phyloP scores from a whole-genome alignment of 2,113 vertebrate species.

The Clinocottus analis region DNA sequence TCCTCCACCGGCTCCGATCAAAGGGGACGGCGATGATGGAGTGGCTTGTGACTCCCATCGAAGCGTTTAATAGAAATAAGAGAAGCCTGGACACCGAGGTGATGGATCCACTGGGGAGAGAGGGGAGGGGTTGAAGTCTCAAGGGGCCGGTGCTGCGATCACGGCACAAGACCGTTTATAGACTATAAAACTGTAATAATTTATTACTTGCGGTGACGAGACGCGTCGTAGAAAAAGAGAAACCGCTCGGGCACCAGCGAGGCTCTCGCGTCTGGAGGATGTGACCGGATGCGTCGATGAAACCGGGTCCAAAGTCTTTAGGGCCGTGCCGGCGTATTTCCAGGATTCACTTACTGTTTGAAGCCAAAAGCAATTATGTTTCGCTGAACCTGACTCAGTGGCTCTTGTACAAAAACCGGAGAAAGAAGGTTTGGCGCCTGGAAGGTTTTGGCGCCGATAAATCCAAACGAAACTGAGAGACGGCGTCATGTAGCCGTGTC shows the following conservation, averaged over 20 bases:
- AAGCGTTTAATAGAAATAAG: slow-evolving; percentile 61
- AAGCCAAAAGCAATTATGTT: too few relatives aligned
- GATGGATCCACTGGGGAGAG: slow-evolving; percentile 38
- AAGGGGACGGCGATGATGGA: slow-evolving; percentile 62
- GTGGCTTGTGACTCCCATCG: slow-evolving; percentile 54
- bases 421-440: too few relatives aligned
- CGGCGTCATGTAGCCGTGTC: too few relatives aligned
- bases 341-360: too few relatives aligned
- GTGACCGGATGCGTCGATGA: too few relatives aligned
- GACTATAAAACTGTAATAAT: background rate
- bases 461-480: too few relatives aligned
- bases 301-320: too few relatives aligned
- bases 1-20: slow-evolving; percentile 47
- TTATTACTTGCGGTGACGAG: background rate
- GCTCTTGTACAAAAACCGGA: too few relatives aligned
- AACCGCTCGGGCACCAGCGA: background rate
- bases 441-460: too few relatives aligned
- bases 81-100: slow-evolving; percentile 5
- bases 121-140: background rate
- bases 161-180: background rate
- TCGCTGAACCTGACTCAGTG: too few relatives aligned
- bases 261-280: too few relatives aligned
- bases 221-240: background rate
- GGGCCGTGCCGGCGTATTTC: too few relatives aligned
- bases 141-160: background rate